Conservation (phyloP, 2,113 vertebrate species). For the Atrichornis clamosus region DNA sequence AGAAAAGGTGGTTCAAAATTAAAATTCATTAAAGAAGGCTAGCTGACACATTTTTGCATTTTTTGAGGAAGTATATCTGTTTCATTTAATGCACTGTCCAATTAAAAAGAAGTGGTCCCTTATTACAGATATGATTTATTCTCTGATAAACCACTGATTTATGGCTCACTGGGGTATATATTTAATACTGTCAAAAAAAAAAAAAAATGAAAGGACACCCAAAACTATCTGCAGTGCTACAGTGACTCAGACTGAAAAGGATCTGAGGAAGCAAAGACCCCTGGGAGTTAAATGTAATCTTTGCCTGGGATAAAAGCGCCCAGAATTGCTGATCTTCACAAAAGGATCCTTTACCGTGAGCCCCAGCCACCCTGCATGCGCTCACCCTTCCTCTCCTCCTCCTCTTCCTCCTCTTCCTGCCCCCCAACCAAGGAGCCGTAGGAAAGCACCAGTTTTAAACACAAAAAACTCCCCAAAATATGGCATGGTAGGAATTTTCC, state of each 20-base stretch:
- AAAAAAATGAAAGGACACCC: slow-evolving; percentile 67
- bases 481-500: neutral
- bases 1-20: slow-evolving; percentile 73
- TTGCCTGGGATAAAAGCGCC: slow-evolving; percentile 70
- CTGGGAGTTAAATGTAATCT: slow-evolving; percentile 79
- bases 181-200: slow-evolving; percentile 73
- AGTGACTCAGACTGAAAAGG: slow-evolving; percentile 74
- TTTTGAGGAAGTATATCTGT: slow-evolving; percentile 71
- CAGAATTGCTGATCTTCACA: slow-evolving; percentile 75
- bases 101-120: slow-evolving; percentile 78
- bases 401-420: neutral
- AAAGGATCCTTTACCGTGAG: slow-evolving; percentile 56
- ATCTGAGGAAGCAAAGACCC: slow-evolving; percentile 73
- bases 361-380: neutral
- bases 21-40: slow-evolving; percentile 72
- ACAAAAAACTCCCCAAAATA: neutral
- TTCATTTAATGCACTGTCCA: slow-evolving; percentile 74
- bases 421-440: neutral
- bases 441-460: slow-evolving; percentile 8
- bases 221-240: slow-evolving; percentile 75
- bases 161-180: slow-evolving; percentile 72
- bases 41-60: slow-evolving; percentile 70
- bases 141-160: slow-evolving; percentile 79
- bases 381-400: neutral
- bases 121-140: slow-evolving; percentile 79